Base-by-base conservation (phyloP, 2,113 vertebrate genomes). In the Platichthys stellatus region DNA sequence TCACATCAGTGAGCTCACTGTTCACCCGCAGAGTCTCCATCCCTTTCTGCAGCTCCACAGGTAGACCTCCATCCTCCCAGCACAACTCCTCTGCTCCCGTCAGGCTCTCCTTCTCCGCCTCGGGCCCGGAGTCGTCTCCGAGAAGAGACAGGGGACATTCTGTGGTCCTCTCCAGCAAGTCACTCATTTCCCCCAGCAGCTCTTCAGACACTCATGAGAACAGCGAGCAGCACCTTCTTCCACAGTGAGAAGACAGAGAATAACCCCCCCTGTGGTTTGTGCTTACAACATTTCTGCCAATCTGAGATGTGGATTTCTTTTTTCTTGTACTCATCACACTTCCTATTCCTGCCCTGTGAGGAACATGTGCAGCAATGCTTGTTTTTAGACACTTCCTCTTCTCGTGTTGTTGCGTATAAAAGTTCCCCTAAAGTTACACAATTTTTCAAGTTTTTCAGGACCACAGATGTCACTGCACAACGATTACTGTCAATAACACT, bases 1-100 rank as follows among this genome's bases (percentile, higher is more conserved):
- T 88, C 71, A 99, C 97, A 14, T 99, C 97, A 0, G 97, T 98
- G 67, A 99, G 94, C 40, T 97, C 96, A 1, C 95, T 93, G 86
- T 97, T 96, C 58, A 96, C 89, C 5, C 97, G 93, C 3, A 99
- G 94, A 77, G 90, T 95, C 89, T 98, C 96, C 88, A 99, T 92
- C 35, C 96, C 97, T 31, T 90, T 95, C 90, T 98, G 98, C 26
- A 99, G 95, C 86, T 96, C 94, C 67, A 93, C 68, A 2, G 97
- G 95, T 3, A 99, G 95, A 43, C 96, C 96, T 0, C 94, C 92
- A 62, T 99, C 98, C 0, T 99, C 95, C 92, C 92, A 93, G 68
- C 93, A 94, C 62, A 95, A 91, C 72, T 97, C 93, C 15, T 89
- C 94, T 6, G 93, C 94, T 1, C 81, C 92, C 47, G 93, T 94